These are phyloP conservation scores for Leptinotarsa juncta DNA, from an alignment of 2,888 invertebrate genomes.

Conservation along the genomic window DNA sequence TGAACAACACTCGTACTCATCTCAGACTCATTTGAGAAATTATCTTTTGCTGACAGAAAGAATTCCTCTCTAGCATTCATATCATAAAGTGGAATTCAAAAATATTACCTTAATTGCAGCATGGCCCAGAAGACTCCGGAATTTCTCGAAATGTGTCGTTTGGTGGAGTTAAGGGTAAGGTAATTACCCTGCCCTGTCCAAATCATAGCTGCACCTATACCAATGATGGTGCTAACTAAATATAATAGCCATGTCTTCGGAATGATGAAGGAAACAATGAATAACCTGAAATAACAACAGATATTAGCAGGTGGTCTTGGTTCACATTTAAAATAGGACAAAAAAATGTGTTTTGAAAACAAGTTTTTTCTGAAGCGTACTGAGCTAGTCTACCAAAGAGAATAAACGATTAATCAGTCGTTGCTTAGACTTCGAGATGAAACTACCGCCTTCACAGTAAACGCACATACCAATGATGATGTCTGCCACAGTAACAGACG, in stretches of 20 bases:
- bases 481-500: too few relatives aligned
- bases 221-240: slow-evolving; percentile 85
- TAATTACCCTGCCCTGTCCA: slow-evolving; percentile 98
- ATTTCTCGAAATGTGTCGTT: slow-evolving; percentile 90
- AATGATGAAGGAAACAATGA: slow-evolving; percentile 88
- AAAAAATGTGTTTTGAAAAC: not conserved
- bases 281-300: slow-evolving; percentile 74
- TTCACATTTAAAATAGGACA: not conserved
- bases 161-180: slow-evolving; percentile 89
- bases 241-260: slow-evolving; percentile 88
- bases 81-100: too few relatives aligned
- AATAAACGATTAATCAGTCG: too few relatives aligned
- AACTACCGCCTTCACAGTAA: too few relatives aligned
- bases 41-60: not conserved
- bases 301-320: not conserved
- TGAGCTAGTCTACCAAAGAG: too few relatives aligned
- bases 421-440: too few relatives aligned
- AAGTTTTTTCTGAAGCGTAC: too few relatives aligned
- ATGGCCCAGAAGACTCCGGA: slow-evolving; percentile 98
- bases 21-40: not conserved
- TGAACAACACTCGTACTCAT: not conserved
- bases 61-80: not conserved
- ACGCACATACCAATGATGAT: too few relatives aligned
- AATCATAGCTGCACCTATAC: slow-evolving; percentile 91
- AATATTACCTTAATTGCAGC: slow-evolving; percentile 84